Evolutionary conservation across 2,888 invertebrate species (phyloP).

Genomic region (Diabrotica balteata): DNA sequence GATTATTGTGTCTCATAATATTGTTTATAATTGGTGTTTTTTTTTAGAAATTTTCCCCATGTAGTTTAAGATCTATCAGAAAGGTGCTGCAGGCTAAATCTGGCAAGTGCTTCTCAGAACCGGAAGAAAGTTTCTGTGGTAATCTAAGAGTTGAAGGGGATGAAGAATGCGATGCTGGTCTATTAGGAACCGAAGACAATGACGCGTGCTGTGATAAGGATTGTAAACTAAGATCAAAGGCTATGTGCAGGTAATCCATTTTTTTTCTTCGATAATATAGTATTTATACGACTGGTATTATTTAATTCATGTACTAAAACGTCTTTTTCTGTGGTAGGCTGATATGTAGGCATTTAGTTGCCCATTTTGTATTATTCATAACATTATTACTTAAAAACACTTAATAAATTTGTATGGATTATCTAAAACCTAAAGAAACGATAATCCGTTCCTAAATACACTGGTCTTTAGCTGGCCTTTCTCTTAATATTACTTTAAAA

Average conservation of each 20-base stretch:
- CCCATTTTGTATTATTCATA: no score
- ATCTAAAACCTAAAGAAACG: no score
- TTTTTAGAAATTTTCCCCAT: conserved; percentile 89
- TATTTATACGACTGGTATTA: no score
- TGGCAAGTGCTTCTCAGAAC: conserved; percentile 89
- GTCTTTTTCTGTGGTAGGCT: no score
- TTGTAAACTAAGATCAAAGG: conserved; percentile 87
- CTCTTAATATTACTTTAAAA: no score
- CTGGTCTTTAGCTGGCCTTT: no score
- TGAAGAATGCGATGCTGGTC: conserved; percentile 96
- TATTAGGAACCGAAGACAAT: conserved; percentile 90
- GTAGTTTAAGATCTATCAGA: conserved; percentile 89
- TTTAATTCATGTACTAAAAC: no score
- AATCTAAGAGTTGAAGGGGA: conserved; percentile 94
- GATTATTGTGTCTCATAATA: no score
- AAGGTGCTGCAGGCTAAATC: conserved; percentile 94
- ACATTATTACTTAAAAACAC: no score
- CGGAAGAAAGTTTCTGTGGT: conserved; percentile 95
- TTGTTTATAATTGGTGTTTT: conserved; percentile 38
- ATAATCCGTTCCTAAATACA: no score
- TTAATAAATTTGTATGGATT: no score
- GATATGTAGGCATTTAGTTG: no score
- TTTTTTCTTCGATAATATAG: not conserved
- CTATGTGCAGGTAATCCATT: conserved; percentile 78
- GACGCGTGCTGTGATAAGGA: conserved; percentile 94